phyloP scores from a whole-genome alignment of 1,140 invertebrate species.

The Tribolium castaneum region DNA sequence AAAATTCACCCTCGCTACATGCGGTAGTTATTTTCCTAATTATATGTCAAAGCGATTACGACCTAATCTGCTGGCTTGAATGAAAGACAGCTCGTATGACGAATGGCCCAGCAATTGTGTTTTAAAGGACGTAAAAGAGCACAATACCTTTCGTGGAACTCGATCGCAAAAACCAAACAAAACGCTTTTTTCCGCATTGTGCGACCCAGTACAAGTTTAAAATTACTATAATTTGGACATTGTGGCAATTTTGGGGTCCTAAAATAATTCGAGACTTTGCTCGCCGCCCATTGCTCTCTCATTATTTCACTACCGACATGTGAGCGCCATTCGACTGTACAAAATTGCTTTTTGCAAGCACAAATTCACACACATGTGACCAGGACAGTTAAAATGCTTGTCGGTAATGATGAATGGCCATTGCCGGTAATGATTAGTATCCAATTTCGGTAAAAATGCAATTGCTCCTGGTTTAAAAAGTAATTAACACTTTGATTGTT shows the following conservation, averaged over 20 bases:
- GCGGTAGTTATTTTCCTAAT: not conserved
- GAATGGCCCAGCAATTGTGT: not conserved
- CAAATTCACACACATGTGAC: conserved; percentile 29
- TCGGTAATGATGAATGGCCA: conserved; percentile 24
- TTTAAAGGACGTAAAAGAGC: not conserved
- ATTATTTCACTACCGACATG: conserved; percentile 28
- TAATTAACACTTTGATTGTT: not conserved
- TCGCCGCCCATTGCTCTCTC: conserved; percentile 24
- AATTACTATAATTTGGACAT: conserved; percentile 21
- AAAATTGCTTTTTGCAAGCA: conserved; percentile 33
- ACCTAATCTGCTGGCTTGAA: not conserved
- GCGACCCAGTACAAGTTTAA: not conserved
- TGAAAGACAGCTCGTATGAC: not conserved
- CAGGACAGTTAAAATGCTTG: conserved; percentile 8
- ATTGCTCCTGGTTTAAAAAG: not conserved
- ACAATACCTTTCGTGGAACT: conserved; percentile 17
- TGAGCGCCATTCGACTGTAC: conserved; percentile 18
- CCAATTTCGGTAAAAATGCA: not conserved
- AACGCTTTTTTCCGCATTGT: not conserved
- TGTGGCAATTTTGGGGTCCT: conserved; percentile 1
- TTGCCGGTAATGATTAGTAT: conserved; percentile 1
- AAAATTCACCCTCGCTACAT: too few species aligned
- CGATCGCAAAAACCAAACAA: conserved; percentile 7
- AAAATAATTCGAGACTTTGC: conserved; percentile 22
- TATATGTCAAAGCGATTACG: not conserved